Percentiles rank a stretch among this genome's conserved stretches.
Conservation (phyloP, 2,888 invertebrate genomes). For the Tolmerus cingulatus region DNA sequence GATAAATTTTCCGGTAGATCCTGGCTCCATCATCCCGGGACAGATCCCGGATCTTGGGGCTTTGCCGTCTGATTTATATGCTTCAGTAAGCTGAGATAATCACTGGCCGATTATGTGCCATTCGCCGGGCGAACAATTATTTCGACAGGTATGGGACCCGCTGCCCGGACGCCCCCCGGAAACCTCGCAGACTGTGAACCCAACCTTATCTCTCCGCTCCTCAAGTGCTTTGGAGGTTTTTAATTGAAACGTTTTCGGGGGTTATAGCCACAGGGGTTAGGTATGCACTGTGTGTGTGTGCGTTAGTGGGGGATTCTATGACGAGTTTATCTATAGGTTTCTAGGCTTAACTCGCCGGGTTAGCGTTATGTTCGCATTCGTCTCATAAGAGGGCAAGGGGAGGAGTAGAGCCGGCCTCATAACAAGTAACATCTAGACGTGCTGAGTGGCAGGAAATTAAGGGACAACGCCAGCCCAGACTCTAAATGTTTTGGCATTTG, state of each 20-base stretch:
- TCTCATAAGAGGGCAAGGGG: neutral
- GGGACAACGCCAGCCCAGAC: neutral
- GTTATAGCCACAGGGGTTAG: neutral
- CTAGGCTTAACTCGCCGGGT: neutral
- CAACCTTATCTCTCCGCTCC: neutral
- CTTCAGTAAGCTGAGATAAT: slow-evolving; percentile 37
- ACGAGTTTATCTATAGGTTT: neutral
- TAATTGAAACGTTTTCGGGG: neutral
- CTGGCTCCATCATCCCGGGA: slow-evolving; percentile 3
- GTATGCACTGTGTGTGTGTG: neutral
- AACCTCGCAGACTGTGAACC: neutral
- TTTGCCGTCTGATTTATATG: slow-evolving; percentile 22
- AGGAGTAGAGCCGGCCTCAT: neutral
- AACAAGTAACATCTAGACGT: neutral
- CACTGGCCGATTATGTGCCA: slow-evolving; percentile 24
- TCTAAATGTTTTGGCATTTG: neutral
- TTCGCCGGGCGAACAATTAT: slow-evolving; percentile 20
- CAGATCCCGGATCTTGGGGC: neutral
- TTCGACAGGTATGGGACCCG: slow-evolving; percentile 17
- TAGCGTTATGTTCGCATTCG: neutral
- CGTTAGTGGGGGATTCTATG: neutral
- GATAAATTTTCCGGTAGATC: slow-evolving; percentile 26
- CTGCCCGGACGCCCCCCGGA: neutral
- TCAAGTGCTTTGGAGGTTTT: neutral
- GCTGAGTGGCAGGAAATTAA: neutral